These are phyloP conservation scores for Sebastes hopkinsi DNA, from an alignment of 2,797 vertebrate genomes.

Conservation along the genomic window DNA sequence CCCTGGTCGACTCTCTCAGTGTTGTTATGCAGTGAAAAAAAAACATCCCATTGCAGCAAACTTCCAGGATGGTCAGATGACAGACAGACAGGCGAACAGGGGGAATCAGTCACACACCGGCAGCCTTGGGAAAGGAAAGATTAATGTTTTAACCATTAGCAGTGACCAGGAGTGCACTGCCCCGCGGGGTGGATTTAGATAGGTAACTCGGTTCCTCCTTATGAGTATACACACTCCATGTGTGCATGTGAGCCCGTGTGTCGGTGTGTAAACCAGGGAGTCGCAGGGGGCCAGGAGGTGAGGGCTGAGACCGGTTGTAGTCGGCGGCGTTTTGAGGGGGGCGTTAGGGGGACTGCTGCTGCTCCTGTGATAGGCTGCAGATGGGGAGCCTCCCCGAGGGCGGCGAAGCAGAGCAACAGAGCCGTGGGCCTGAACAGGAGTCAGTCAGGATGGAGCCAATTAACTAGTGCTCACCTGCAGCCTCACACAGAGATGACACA, in stretches of 20 bases:
- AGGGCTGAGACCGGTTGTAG: constrained; percentile 48
- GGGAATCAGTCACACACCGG: constrained; percentile 44
- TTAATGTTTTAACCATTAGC: constrained; percentile 78
- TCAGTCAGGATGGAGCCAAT: constrained; percentile 84
- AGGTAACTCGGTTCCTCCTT: constrained; percentile 53
- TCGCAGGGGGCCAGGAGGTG: constrained; percentile 32
- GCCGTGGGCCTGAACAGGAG: constrained; percentile 63
- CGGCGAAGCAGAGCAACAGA: constrained; percentile 49
- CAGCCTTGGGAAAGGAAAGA: constrained; percentile 56
- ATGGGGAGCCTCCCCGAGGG: constrained; percentile 61
- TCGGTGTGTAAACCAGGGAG: constrained; percentile 39
- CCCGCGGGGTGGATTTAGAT: constrained; percentile 59
- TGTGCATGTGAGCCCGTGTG: constrained; percentile 38
- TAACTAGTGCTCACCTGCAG: constrained; percentile 84
- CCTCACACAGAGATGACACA: constrained; percentile 74
- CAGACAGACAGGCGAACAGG: constrained; percentile 32
- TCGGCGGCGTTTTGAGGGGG: constrained; percentile 27
- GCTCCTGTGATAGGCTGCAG: constrained; percentile 71
- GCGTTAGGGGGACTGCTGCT: constrained; percentile 54
- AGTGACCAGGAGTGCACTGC: constrained; percentile 46
- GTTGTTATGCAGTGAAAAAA: constrained; percentile 32
- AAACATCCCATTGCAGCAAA: constrained; percentile 24
- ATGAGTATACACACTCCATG: constrained; percentile 27
- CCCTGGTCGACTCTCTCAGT: constrained; percentile 8
- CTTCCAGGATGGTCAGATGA: constrained; percentile 26